Base-by-base conservation (phyloP, 2,888 invertebrate species). In the Acleris emargana region DNA sequence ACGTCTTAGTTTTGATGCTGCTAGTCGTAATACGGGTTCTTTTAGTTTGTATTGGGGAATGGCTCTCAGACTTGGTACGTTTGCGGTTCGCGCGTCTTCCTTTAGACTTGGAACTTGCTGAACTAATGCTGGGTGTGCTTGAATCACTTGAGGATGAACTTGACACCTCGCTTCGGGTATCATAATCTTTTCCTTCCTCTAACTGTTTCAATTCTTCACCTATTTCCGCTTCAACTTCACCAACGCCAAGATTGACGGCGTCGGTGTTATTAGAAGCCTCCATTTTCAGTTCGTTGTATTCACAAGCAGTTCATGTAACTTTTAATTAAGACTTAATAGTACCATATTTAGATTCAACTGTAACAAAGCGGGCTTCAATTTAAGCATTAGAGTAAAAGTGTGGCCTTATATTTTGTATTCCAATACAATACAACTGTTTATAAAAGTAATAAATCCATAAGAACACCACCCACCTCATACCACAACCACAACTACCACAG, bases 161-260 rank as follows among this genome's bases (percentile, higher is more conserved):
- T 58, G 97, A 97, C 38, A 97, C 97, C 90, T 98, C 98, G 86
- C 98, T 98, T 13, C 97, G 93, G 3, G 97, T 97, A 83, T 97
- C 97, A 79, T 96, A 97, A 75, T 95, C 93, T 78, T 94, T 95
- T 67, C 94, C 95, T 77, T 96, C 96, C 72, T 95, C 96, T 69
- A 95, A 87, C 83, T 96, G 94, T 83, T 97, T 96, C 69, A 96
- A 89, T 82, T 97, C 96, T 80, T 97, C 96, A 53, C 95, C 96
- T 83, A 96, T 96, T 84, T 96, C 96, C 63, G 94, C 94, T 83
- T 94, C 94, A 69, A 94, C 94, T 87, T 94, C 94, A 77, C 94
- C 94, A 79, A 94, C 93, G 74, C 94, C 94, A 83, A 94, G 93
- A 88, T 94, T 94, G 74, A 94, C 94, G 79, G 94, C 94, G 88